Evolutionary conservation across 2,888 invertebrate species (phyloP), one percentile per base, ranked within the genome.

Genomic region (Kryphioiulus occultus): DNA sequence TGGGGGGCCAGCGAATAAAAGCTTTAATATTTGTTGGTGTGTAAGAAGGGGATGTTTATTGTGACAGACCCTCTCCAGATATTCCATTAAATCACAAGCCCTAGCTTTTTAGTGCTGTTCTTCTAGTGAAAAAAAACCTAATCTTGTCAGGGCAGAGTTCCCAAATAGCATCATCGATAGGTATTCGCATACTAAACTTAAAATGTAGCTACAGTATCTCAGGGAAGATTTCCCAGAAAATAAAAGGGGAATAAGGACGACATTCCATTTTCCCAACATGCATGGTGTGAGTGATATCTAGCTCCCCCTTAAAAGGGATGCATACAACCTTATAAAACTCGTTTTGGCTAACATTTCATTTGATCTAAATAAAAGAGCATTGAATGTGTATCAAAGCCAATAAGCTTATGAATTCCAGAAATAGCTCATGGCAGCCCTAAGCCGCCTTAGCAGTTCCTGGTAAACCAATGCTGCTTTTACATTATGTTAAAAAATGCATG

Each of bases 41-140:
- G 68, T 68, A 68, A 68, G 68, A 68, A 26, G 68, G 26, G 68
- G 26, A 68, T 68, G 68, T 68, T 68, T 68, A 59, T 68, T 68
- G 68, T 68, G 68, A 68, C 68, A 68, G 22, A 26, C 68, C 68
- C 68, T 59, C 59, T 59, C 3, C 59, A 22, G 22, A 59, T 68
- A 26, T 26, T 12, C 68, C 68, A 68, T 68, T 68, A 68, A 68
- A 68, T 68, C 68, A 68, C 22, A 7, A 26, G 68, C 10, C 68
- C 35, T 35, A n/a, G n/a, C 22, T 59, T 59, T 7, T 59, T 10
- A 59, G 7, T 22, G 59, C 22, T 59, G 22, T 59, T n/a, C n/a
- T 68, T 68, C 26, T 68, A 26, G 68, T 26, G 26, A n/a, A 68
- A 4, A 19, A 19, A n/a, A 26, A 9, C 22, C n/a, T 7, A 12